These are phyloP conservation scores for Solea senegalensis DNA, from an alignment of 2,113 vertebrate species.

Conservation along the genomic window DNA sequence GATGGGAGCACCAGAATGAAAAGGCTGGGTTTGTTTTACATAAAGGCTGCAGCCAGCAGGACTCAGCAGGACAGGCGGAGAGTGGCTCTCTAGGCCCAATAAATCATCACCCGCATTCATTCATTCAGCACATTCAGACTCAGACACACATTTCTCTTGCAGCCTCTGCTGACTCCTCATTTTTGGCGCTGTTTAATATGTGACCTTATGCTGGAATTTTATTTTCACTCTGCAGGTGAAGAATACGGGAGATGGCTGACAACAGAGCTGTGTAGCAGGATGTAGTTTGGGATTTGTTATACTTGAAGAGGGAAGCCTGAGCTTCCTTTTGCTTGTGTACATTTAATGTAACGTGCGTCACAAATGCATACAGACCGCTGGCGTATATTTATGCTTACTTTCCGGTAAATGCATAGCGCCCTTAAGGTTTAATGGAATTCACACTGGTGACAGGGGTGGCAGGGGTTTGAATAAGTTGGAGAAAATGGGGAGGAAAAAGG, in stretches of 20 bases:
- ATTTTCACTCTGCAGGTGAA: constrained; percentile 45
- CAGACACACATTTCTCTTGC: constrained; percentile 70
- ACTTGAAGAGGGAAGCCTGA: no score
- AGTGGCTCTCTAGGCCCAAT: constrained; percentile 72
- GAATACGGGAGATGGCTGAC: constrained; percentile 46
- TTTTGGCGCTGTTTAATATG: constrained; percentile 75
- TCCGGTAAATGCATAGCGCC: constrained; percentile 58
- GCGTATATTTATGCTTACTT: constrained; percentile 69
- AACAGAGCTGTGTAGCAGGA: constrained; percentile 18
- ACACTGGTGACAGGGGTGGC: constrained; percentile 68
- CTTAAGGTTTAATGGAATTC: constrained; percentile 77
- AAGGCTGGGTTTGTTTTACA: constrained; percentile 81
- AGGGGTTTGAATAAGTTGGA: constrained; percentile 74
- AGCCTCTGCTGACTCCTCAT: constrained; percentile 79
- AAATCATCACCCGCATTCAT: constrained; percentile 79
- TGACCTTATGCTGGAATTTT: constrained; percentile 72
- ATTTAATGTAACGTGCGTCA: constrained; percentile 44
- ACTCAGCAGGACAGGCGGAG: constrained; percentile 73
- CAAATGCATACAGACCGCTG: constrained; percentile 48
- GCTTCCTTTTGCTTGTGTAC: constrained; percentile 5
- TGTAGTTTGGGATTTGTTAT: no score
- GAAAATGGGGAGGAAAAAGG: constrained; percentile 76
- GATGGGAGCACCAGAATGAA: constrained; percentile 76
- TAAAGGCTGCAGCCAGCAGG: constrained; percentile 78
- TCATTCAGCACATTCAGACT: constrained; percentile 80